A percentile compares a stretch with the other conserved stretches of the same genome.
Conservation (phyloP, 2,797 vertebrate genomes). For the Tragelaphus eurycerus region DNA sequence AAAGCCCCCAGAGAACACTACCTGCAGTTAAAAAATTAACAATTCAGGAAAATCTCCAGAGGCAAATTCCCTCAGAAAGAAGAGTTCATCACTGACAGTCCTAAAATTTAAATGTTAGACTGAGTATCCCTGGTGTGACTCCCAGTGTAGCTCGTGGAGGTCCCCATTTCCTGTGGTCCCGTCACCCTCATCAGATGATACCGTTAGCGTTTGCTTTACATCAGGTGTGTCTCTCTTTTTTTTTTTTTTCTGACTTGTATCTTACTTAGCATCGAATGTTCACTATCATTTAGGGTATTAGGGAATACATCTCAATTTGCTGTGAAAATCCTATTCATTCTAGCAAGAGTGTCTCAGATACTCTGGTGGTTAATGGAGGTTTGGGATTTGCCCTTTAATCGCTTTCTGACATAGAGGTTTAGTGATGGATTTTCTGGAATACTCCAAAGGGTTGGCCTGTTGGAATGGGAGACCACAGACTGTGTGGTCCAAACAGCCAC, state of each 20-base stretch:
- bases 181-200: background rate
- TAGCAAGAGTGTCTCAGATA: background rate
- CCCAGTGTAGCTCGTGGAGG: background rate
- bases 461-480: background rate
- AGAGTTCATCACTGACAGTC: background rate
- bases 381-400: background rate
- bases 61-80: background rate
- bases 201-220: background rate
- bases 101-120: background rate
- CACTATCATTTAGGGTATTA: background rate
- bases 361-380: background rate
- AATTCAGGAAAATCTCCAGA: background rate
- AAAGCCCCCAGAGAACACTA: background rate
- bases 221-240: background rate
- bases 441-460: background rate
- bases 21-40: background rate
- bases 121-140: accelerated
- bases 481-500: accelerated
- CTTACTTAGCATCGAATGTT: background rate
- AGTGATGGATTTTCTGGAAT: background rate
- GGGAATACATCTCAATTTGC: background rate
- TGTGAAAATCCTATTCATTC: background rate
- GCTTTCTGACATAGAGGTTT: background rate
- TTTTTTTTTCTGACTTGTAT: background rate
- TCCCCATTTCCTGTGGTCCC: accelerated